Percentiles rank a stretch among this genome's conserved stretches.
Conservation (phyloP, 2,888 invertebrate genomes). For the Dinocampus coccinellae region DNA sequence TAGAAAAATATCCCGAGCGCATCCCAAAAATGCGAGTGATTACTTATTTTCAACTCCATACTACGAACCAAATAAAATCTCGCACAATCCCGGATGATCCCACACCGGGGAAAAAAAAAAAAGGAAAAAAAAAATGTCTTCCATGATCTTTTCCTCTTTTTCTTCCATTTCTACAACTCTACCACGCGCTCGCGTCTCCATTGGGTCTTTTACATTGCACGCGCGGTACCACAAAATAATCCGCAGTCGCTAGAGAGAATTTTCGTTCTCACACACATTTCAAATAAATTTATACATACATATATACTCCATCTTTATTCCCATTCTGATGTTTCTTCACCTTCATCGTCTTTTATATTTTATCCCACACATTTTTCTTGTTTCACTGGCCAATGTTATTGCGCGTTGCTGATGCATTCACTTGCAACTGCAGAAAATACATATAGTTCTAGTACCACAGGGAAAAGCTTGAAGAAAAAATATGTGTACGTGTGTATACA, state of each 20-base stretch:
- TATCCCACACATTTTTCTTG: not conserved
- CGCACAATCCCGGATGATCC: slow-evolving; percentile 31
- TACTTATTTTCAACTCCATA: not conserved
- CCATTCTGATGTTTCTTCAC: not conserved
- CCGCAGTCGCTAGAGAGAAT: slow-evolving; percentile 20
- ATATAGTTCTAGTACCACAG: not conserved
- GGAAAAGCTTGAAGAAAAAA: not conserved
- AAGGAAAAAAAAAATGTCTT: not conserved
- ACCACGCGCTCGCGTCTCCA: not conserved
- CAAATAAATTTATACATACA: not conserved
- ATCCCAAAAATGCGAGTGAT: slow-evolving; percentile 19
- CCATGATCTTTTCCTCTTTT: slow-evolving; percentile 5
- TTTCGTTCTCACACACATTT: slow-evolving; percentile 2
- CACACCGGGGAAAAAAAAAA: slow-evolving; percentile 8
- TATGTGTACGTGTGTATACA: not conserved
- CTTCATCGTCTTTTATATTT: not conserved
- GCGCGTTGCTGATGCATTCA: not conserved
- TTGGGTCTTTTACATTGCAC: not conserved
- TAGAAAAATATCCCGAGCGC: not conserved
- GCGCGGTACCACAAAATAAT: slow-evolving; percentile 29
- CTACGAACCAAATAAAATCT: slow-evolving; percentile 8
- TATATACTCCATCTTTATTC: not conserved
- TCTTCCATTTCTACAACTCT: not conserved
- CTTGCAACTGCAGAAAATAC: not conserved
- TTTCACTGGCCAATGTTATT: not conserved